Evolutionary conservation across 2,797 vertebrate genomes (phyloP), one percentile per base, ranked within the genome.

Genomic region (Emys orbicularis): DNA sequence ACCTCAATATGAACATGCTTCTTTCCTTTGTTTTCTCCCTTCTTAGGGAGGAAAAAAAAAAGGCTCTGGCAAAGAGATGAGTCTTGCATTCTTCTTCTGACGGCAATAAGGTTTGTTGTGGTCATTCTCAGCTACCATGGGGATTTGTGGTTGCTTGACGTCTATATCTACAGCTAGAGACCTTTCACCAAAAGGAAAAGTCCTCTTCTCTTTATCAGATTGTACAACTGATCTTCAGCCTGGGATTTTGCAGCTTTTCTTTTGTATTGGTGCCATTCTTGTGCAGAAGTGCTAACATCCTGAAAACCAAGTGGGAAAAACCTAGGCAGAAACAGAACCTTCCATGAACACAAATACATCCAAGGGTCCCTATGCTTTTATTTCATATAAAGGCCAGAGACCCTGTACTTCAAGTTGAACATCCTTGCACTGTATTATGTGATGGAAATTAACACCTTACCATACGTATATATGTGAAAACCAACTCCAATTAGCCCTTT

Each of bases 371-470:
- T 54, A 85, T 86, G 82, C 76, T 87, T 86, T 77, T 90, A 9
- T 91, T 96, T 83, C 88, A 41, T 34, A 81, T 19, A 53, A 90
- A 97, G 94, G 88, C 90, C 49, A 95, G 84, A 84, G 81, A 74
- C 93, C 84, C 50, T 84, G 49, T 68, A 1, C 87, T 91, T 85
- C 65, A 34, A 18, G 53, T 83, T 92, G 76, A 90, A 25, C 81
- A 56, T 81, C 92, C 85, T 92, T 86, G 92, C 89, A 79, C 68
- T 90, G 95, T 93, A 96, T 98, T 97, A 98, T 97, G 97, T 97
- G 98, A 98, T 98, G 97, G 98, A 98, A 98, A 98, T 98, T 96
- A 97, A 96, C 96, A 97, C 97, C 95, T 98, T 97, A 96, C 96
- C 56, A 59, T 53, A 12, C 88, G 84, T 92, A 44, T 68, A 79